phyloP scores from a whole-genome alignment of 2,797 vertebrate genomes.

The Selene dorsalis region DNA sequence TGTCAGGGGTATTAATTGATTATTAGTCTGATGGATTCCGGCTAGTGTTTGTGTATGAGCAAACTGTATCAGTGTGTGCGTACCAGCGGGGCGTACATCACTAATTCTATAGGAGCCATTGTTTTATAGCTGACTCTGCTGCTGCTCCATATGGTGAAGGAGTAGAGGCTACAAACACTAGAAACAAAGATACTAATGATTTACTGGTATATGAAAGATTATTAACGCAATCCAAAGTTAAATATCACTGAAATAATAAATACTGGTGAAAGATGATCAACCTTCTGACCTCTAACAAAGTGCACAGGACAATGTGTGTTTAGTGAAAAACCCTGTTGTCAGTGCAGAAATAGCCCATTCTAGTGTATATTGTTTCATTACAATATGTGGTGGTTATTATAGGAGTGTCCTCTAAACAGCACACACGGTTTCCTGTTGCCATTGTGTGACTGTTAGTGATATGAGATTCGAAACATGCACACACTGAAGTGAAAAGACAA shows the following conservation, averaged over 20 bases:
- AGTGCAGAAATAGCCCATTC: conserved; percentile 37
- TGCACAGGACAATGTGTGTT: background rate
- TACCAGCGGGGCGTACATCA: conserved; percentile 31
- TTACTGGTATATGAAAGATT: background rate
- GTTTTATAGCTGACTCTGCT: conserved; percentile 29
- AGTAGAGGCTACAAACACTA: background rate
- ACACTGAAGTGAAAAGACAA: conserved; percentile 10
- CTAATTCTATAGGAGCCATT: conserved; percentile 23
- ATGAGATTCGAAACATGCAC: conserved; percentile 38
- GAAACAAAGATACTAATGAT: background rate
- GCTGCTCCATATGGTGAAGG: conserved; percentile 28
- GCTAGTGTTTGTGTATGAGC: conserved; percentile 65
- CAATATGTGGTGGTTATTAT: conserved; percentile 47
- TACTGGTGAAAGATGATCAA: background rate
- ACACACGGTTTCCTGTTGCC: conserved; percentile 37
- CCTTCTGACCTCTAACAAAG: background rate
- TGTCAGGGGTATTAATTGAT: conserved; percentile 74
- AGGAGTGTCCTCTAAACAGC: conserved; percentile 55
- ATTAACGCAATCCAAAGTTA: background rate
- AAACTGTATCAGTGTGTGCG: conserved; percentile 28
- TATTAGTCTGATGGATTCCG: conserved; percentile 83
- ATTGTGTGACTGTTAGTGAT: conserved; percentile 54
- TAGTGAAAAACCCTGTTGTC: conserved; percentile 12
- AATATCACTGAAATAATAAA: background rate
- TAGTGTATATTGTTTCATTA: conserved; percentile 48